phyloP scores from a whole-genome alignment of 1,140 invertebrate species.

The Coptotermes formosanus region DNA sequence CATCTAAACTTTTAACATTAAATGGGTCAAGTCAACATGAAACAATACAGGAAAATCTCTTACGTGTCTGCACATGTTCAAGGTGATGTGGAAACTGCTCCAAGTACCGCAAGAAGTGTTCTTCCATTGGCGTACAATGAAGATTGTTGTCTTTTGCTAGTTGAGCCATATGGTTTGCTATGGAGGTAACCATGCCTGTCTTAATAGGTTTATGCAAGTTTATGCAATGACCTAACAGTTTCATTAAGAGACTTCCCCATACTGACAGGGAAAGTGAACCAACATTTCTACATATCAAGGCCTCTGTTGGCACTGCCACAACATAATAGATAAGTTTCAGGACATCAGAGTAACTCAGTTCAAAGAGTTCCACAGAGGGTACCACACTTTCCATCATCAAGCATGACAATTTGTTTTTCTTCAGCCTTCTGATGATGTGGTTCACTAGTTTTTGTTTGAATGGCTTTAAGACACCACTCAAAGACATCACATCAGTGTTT shows the following conservation, averaged over 20 bases:
- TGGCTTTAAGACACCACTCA: constrained; percentile 36
- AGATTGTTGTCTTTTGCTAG: background rate
- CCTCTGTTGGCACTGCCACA: background rate
- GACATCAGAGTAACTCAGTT: background rate
- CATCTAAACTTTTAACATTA: too few relatives aligned
- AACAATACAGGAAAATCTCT: background rate
- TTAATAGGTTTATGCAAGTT: background rate
- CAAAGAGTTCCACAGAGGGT: background rate
- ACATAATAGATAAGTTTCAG: background rate
- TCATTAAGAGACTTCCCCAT: background rate
- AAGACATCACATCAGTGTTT: background rate
- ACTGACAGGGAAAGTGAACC: background rate
- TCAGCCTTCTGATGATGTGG: background rate
- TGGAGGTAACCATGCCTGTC: background rate
- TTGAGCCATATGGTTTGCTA: background rate
- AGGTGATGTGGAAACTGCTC: constrained; percentile 21
- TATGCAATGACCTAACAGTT: background rate
- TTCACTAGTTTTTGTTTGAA: constrained; percentile 44
- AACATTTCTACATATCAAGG: background rate
- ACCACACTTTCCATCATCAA: background rate
- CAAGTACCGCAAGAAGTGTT: constrained; percentile 1
- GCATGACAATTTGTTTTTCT: background rate
- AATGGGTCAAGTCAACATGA: background rate
- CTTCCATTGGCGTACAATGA: background rate
- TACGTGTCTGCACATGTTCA: background rate